These are phyloP conservation scores for Linnaemya tessellans DNA, from an alignment of 2,888 invertebrate species.

Conservation along the genomic window DNA sequence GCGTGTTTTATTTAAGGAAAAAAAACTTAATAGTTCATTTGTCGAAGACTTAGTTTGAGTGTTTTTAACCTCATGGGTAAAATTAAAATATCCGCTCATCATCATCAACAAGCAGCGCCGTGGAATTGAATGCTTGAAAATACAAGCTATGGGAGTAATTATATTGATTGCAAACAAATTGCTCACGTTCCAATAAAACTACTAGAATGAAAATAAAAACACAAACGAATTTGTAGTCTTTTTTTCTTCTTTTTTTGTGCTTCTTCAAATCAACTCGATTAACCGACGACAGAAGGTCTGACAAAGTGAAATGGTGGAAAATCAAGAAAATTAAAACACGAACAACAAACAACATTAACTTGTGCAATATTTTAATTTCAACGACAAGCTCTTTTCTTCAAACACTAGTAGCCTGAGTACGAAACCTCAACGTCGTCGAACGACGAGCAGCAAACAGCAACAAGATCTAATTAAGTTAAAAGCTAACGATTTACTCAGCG, in stretches of 20 bases:
- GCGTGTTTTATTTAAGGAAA: constrained; percentile 43
- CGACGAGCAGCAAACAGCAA: constrained; percentile 36
- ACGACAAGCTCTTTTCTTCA: constrained; percentile 68
- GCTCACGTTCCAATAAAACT: constrained; percentile 78
- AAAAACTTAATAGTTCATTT: constrained; percentile 42
- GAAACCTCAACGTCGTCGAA: constrained; percentile 51
- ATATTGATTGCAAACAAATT: constrained; percentile 83
- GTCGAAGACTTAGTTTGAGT: constrained; percentile 39
- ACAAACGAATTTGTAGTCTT: constrained; percentile 31
- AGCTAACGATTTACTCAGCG: constrained; percentile 70
- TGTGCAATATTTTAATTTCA: constrained; percentile 38
- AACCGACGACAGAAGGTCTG: constrained; percentile 65
- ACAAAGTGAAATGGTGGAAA: constrained; percentile 7
- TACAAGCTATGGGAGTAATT: constrained; percentile 77
- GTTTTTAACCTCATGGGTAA: constrained; percentile 72
- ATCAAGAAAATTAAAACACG: constrained; percentile 47
- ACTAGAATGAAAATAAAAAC: constrained; percentile 40
- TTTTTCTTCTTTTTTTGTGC: background rate
- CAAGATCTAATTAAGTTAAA: constrained; percentile 82
- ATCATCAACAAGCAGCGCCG: constrained; percentile 44
- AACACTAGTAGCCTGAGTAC: constrained; percentile 65
- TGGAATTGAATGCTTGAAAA: constrained; percentile 50
- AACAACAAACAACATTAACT: constrained; percentile 59
- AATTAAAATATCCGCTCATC: constrained; percentile 72
- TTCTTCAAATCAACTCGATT: constrained; percentile 44